Evolutionary conservation across 2,113 vertebrate genomes (phyloP).

Genomic region (Brienomyrus longianalis): DNA sequence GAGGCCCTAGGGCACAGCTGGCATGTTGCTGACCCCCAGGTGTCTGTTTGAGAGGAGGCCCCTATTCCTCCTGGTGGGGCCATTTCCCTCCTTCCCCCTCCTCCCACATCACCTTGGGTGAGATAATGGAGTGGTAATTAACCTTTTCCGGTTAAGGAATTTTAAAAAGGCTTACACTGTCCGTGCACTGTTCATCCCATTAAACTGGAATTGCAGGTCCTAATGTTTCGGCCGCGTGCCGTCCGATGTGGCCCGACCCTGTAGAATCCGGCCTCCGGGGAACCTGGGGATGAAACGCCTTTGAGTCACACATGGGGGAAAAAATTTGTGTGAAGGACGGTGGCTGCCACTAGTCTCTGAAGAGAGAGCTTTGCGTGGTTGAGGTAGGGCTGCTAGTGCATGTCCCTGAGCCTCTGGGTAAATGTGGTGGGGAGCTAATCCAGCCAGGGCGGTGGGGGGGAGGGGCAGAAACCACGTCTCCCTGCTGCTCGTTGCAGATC

Average conservation of each 20-base stretch:
- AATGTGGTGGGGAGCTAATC: not conserved
- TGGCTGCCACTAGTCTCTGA: not conserved
- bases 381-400: not conserved
- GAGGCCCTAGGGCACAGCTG: not conserved
- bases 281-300: not conserved
- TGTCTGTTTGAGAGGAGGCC: not conserved
- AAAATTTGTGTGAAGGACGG: not conserved
- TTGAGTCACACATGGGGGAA: not conserved
- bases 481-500: not conserved
- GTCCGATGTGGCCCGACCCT: not conserved
- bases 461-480: not conserved
- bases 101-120: not conserved
- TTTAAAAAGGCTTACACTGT: constrained; percentile 11
- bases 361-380: not conserved
- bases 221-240: not conserved
- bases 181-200: not conserved
- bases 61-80: not conserved
- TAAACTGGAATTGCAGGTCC: not conserved
- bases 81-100: not conserved
- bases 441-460: not conserved
- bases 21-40: not conserved
- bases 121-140: constrained; percentile 21
- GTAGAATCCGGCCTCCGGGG: not conserved
- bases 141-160: constrained; percentile 22
- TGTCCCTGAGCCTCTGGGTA: not conserved